Conservation (phyloP, 2,888 invertebrate genomes). For the Choristoneura rosaceana region DNA sequence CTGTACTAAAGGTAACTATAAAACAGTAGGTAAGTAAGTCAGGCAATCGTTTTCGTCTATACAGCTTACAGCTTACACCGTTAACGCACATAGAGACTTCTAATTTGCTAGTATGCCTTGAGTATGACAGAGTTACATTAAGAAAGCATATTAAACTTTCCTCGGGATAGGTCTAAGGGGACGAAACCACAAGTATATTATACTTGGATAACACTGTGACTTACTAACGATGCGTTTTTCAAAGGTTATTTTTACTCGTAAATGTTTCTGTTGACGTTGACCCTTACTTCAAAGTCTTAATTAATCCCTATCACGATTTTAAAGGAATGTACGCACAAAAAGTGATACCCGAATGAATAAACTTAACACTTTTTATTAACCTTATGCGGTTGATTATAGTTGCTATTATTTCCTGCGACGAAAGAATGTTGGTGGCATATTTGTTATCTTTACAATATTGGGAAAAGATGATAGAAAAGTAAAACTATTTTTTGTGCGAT, state of each 20-base stretch:
- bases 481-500: neutral
- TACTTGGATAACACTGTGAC: no score
- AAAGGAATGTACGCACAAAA: slow-evolving; percentile 14
- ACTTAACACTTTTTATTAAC: slow-evolving; percentile 27
- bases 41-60: no score
- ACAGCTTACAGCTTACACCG: no score
- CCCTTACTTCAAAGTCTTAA: neutral
- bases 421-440: neutral
- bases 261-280: neutral
- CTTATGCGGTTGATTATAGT: neutral
- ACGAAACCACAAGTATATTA: no score
- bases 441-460: neutral
- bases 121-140: no score
- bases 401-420: neutral
- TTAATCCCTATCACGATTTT: neutral
- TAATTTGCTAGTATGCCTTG: no score
- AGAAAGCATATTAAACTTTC: no score
- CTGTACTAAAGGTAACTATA: no score
- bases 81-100: no score
- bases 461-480: neutral
- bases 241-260: neutral
- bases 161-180: no score
- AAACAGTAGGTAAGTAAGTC: no score
- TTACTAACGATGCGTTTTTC: no score
- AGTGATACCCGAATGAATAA: slow-evolving; percentile 12